Evolutionary conservation across 2,888 invertebrate genomes (phyloP), one percentile per base, ranked within the genome.

Genomic region (Caenorhabditis afra): DNA sequence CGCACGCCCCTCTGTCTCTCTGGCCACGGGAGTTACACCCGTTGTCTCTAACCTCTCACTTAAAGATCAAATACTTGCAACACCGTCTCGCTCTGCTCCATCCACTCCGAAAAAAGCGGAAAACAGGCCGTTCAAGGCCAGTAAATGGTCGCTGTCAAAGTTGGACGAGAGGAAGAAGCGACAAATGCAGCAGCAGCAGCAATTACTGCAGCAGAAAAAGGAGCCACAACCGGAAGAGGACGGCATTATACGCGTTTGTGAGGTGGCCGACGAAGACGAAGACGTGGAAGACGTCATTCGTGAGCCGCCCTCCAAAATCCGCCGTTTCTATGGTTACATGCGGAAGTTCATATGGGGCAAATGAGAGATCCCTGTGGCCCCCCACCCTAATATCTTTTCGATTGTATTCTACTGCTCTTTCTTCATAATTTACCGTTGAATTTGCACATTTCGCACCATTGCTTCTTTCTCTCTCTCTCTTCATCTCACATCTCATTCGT

Each of bases 271-370:
- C 20, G 77, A 78, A 5, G 68, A 67, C 14, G 76, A 77, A n/a
- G 76, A 65, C 3, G 61, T 39, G 18, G 77, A 64, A 5, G 67
- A 59, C 11, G 68, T 62, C 22, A 70, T 53, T 55, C 52, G 50
- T 18, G 81, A 81, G 62, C 83, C 83, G 20, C 83, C 83, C 16
- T 79, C 79, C 23, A 83, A 83, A 18, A 83, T 83, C 0, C 66
- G 83, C 8, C 52, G 76, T 35, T 71, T 83, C 37, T 79, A 70
- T 45, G 81, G 80, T 8, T 81, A 80, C 44, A 53, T 83, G 59
- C 62, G 61, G n/a, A 70, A 71, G 18, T 49, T 83, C n/a, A 59
- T 83, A 29, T 79, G 81, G 57, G 70, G 70, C 10, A 71, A 70
- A 45, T 68, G 20, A 55, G 29, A n/a, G n/a, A n/a, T n/a, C 29